Percentiles rank a stretch among this genome's conserved stretches.
phyloP scores from a whole-genome alignment of 2,113 vertebrate species.

The Chinchilla lanigera region DNA sequence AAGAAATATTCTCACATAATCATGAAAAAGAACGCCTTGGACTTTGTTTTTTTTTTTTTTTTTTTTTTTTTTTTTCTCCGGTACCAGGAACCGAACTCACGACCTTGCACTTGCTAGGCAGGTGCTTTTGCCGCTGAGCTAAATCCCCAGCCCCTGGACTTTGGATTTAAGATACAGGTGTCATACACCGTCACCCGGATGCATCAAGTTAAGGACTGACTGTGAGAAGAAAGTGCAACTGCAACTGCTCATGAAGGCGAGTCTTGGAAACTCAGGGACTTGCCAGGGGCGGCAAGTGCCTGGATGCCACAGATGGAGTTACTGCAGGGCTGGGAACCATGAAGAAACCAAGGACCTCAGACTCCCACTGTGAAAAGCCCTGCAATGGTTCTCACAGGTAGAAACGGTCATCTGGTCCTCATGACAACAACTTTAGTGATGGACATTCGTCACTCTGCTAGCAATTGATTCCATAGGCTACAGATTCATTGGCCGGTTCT shows the following conservation, averaged over 20 bases:
- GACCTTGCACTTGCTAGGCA: no score
- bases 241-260: fast-evolving
- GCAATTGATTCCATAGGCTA: background rate
- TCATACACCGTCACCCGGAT: background rate
- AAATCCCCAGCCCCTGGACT: no score
- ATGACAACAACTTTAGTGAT: fast-evolving
- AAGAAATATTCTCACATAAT: background rate
- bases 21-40: background rate
- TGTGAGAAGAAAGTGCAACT: fast-evolving
- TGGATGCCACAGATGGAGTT: background rate
- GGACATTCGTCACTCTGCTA: fast-evolving
- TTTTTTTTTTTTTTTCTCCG: no score
- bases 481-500: background rate
- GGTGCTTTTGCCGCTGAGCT: no score
- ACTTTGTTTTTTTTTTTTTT: no score
- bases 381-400: background rate
- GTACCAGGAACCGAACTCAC: no score
- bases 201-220: background rate
- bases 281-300: background rate
- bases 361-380: background rate
- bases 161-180: background rate
- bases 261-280: no score
- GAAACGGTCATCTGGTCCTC: background rate
- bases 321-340: fast-evolving
- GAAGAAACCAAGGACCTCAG: background rate